Percentiles rank a stretch among this genome's conserved stretches.
Evolutionary conservation across 2,797 vertebrate species (phyloP).

Genomic region (Myotis planiceps): DNA sequence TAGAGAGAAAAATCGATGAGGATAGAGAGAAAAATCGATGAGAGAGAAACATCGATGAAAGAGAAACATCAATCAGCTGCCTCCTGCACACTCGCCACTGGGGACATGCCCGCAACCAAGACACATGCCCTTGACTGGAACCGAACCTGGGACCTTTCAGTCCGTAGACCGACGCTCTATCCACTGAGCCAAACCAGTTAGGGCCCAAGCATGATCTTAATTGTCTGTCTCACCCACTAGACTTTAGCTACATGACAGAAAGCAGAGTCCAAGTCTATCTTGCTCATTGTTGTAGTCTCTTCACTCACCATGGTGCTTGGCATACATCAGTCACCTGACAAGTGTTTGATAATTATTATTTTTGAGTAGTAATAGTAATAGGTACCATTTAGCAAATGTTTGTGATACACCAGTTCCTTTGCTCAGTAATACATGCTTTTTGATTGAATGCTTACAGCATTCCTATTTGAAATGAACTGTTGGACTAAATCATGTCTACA

Average conservation of each 20-base stretch:
- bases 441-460: background rate
- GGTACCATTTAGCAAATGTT: background rate
- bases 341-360: constrained; percentile 21
- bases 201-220: background rate
- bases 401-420: background rate
- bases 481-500: constrained; percentile 19
- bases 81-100: too few species aligned
- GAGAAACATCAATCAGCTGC: too few species aligned
- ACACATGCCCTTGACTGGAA: too few species aligned
- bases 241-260: background rate
- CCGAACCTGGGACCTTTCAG: too few species aligned
- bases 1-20: too few species aligned
- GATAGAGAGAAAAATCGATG: too few species aligned
- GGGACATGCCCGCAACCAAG: too few species aligned
- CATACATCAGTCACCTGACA: background rate
- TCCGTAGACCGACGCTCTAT: too few species aligned
- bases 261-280: background rate
- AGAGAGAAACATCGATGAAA: too few species aligned
- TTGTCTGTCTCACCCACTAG: background rate
- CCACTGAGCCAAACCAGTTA: too few species aligned
- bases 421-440: background rate
- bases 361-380: constrained; percentile 5
- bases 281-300: constrained; percentile 16
- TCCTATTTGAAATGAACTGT: background rate
- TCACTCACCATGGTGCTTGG: background rate